Percentiles rank a stretch among this genome's conserved stretches.
Conservation (phyloP, 2,113 vertebrate genomes). For the Delphinapterus leucas region DNA sequence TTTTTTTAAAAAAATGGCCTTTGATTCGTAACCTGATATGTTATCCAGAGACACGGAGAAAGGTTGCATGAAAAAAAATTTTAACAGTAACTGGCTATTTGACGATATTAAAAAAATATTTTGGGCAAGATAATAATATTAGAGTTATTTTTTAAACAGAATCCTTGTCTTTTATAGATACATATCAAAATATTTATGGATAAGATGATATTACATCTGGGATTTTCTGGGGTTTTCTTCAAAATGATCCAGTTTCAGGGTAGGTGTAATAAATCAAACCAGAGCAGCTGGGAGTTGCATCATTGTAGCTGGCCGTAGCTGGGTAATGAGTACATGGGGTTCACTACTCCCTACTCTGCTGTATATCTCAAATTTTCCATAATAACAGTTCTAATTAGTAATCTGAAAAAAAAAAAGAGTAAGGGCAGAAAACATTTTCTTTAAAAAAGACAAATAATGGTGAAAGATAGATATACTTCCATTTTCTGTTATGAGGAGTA, state of each 20-base stretch:
- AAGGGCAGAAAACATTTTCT: not conserved
- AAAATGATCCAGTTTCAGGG: not conserved
- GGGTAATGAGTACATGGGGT: accelerated
- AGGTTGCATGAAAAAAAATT: not conserved
- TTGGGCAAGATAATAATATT: not conserved
- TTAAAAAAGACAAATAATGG: not conserved
- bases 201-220: not conserved
- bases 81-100: not conserved
- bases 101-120: not conserved
- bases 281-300: not conserved
- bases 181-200: not conserved
- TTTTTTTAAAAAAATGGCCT: not conserved
- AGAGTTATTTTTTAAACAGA: not conserved
- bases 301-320: not conserved
- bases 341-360: not conserved
- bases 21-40: not conserved
- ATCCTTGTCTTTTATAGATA: not conserved
- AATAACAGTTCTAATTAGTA: not conserved
- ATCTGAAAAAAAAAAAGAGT: not conserved
- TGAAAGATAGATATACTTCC: not conserved
- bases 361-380: not conserved
- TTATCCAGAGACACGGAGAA: not conserved
- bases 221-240: not conserved
- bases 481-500: not conserved
- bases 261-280: not conserved